phyloP scores from a whole-genome alignment of 2,888 invertebrate species.

The Ephialtes manifestator region DNA sequence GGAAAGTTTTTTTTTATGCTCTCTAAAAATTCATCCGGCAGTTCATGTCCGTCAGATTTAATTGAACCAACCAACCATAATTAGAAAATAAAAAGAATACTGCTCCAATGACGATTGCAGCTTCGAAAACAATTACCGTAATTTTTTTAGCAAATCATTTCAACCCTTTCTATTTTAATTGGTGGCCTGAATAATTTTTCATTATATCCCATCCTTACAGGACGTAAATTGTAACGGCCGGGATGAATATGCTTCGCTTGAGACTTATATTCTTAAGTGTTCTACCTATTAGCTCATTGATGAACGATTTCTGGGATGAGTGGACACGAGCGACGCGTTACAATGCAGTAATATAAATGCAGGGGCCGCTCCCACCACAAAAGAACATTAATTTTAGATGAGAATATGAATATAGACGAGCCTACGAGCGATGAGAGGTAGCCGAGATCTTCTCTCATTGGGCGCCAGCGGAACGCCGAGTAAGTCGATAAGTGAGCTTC shows the following conservation, averaged over 20 bases:
- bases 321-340: constrained; percentile 2
- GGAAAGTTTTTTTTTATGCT: no score
- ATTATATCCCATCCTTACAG: neutral
- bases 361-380: neutral
- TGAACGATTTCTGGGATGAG: constrained; percentile 8
- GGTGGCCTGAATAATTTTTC: neutral
- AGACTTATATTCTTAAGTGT: neutral
- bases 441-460: neutral
- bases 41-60: no score
- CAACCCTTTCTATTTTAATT: neutral
- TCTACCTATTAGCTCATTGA: neutral
- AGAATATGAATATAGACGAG: constrained; percentile 21
- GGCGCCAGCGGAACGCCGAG: neutral
- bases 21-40: no score
- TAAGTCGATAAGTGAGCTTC: constrained; percentile 11
- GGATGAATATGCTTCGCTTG: neutral
- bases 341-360: constrained; percentile 7
- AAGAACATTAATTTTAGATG: constrained; percentile 15
- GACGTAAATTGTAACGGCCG: neutral
- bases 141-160: neutral
- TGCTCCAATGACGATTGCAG: no score
- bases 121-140: no score
- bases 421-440: constrained; percentile 4
- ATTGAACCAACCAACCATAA: no score
- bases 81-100: no score